Evolutionary conservation across 2,797 vertebrate genomes (phyloP).

Genomic region (Poeciliopsis paucimaculata): DNA sequence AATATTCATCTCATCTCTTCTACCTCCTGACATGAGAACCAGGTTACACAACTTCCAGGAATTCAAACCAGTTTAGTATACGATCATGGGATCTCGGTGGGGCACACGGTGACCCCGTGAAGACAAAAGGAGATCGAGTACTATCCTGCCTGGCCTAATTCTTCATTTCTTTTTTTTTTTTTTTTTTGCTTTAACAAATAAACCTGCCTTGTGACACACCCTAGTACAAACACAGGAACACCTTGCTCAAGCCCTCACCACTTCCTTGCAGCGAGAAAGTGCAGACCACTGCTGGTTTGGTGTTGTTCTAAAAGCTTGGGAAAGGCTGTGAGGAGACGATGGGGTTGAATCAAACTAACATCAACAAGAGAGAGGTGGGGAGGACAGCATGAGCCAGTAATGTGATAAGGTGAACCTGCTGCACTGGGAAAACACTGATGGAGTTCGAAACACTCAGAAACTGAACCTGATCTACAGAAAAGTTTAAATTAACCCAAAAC

Average conservation of each 20-base stretch:
- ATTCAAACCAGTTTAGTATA: slow-evolving; percentile 39
- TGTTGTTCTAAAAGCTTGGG: slow-evolving; percentile 71
- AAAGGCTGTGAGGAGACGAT: slow-evolving; percentile 46
- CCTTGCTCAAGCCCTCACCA: slow-evolving; percentile 13
- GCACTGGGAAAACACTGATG: slow-evolving; percentile 17
- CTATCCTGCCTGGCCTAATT: slow-evolving; percentile 2
- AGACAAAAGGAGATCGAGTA: slow-evolving; percentile 28
- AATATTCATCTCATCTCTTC: background rate
- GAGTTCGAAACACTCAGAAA: background rate
- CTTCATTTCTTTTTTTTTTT: slow-evolving; percentile 9
- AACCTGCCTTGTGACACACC: slow-evolving; percentile 19
- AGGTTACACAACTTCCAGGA: slow-evolving; percentile 61
- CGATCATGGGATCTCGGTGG: slow-evolving; percentile 25
- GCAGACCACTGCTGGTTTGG: background rate
- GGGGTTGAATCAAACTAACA: slow-evolving; percentile 42
- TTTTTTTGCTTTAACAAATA: slow-evolving; percentile 42
- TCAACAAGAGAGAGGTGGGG: slow-evolving; percentile 40
- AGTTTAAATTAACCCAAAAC: background rate
- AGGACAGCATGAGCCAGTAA: slow-evolving; percentile 44
- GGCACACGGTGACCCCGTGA: slow-evolving; percentile 17
- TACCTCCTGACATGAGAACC: slow-evolving; percentile 18
- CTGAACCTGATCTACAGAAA: background rate
- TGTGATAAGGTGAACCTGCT: slow-evolving; percentile 52
- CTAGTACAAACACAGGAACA: slow-evolving; percentile 39
- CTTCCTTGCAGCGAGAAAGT: slow-evolving; percentile 30